Base-by-base conservation (phyloP, 2,113 vertebrate genomes). In the Accipiter virgatus region DNA sequence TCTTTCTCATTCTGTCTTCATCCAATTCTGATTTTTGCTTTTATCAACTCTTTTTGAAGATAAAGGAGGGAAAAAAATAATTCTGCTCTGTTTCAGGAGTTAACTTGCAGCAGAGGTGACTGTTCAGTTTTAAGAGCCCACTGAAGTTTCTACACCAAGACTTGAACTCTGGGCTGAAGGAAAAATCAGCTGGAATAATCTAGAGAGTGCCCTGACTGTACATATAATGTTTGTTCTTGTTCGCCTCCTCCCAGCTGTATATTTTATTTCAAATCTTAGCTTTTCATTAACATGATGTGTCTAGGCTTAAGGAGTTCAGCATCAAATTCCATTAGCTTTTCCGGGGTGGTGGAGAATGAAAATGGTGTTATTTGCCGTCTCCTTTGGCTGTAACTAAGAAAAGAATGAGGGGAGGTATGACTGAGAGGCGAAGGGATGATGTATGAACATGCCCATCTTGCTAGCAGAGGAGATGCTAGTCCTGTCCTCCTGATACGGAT, bases 1-100 rank as follows among this genome's bases (percentile, higher is more conserved):
- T 94, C 95, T 94, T 56, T 93, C 74, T 92, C 72, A 3, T 96
- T 91, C 65, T 59, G 63, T 85, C 96, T 92, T 50, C 83, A 79
- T 95, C 84, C 34, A 61, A 15, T 91, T 67, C 58, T 40, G 80
- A 26, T 66, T 81, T 85, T 87, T 87, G n/a, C 83, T 81, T 96
- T 96, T 52, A 81, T 77, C 66, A 56, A 31, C 31, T 25, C 45
- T 58, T 88, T 80, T 40, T 87, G 65, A 67, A 93, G 86, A 90
- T 79, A 82, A 88, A 90, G 31, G 38, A 14, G 11, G 34, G 36
- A 25, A 29, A 34, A 62, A 75, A 87, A 50, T 50, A 73, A 53
- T 56, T 68, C 32, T 48, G 43, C 17, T 59, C 45, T 80, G 27
- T 85, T 92, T 71, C 21, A 59, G 82, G 40, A 86, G 29, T 75